Base-by-base conservation (phyloP, 2,113 vertebrate species). In the Archocentrus centrarchus region DNA sequence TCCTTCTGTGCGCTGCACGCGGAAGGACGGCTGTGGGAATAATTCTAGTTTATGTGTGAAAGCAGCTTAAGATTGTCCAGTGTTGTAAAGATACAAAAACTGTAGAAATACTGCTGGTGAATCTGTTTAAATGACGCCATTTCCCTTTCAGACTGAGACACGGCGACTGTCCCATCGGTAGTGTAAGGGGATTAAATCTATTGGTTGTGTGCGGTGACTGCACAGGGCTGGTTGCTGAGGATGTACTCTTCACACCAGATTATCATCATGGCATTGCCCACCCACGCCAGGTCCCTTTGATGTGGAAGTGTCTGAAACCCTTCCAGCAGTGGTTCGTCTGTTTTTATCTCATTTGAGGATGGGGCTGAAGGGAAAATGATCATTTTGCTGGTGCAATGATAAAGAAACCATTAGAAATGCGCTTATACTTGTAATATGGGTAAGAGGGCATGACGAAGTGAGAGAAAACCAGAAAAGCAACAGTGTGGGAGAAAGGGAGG, bases 281-380 rank as follows among this genome's bases (percentile, higher is more conserved):
- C 86, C 91, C 90, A 94, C 83, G 86, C 89, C 82, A 73, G 15
- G 59, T 35, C 64, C 18, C 86, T 91, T 88, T 91, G 66, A 94
- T 90, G 80, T 83, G 47, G 27, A 53, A 79, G 61, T 11, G 85
- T 89, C 82, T 91, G 83, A 94, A 90, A 80, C 11, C 59, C 7
- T 59, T 89, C 91, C 92, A 90, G 84, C 39, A 39, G 39, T n/a
- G 24, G 20, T 41, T 57, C 1, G 27, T 79, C 39, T 53, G 39
- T 68, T 80, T 89, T 79, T 13, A 77, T 89, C 78, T 82, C 44
- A 68, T 44, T 9, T 32, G 50, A 79, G 22, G 60, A 59, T 77
- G 78, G 37, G 75, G 27, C 17, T 11, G n/a, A 86, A 66, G 15
- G 32, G 20, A 30, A 84, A 77, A 77, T 59, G 24, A 80, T 53